These are phyloP conservation scores for Monarcha castaneiventris DNA, from an alignment of 2,113 vertebrate species.

Conservation along the genomic window DNA sequence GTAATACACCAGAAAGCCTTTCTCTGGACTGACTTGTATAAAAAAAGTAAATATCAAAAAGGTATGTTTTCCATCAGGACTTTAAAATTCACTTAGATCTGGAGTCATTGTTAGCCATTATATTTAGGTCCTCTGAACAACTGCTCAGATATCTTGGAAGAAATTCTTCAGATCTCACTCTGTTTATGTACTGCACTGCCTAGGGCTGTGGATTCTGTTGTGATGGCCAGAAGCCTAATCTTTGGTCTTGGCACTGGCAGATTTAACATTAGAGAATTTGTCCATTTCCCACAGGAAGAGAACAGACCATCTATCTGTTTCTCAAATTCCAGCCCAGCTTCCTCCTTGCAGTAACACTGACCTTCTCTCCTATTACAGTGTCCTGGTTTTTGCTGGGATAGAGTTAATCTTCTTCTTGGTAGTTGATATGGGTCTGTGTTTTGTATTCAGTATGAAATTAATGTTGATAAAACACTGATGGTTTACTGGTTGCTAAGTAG, in stretches of 20 bases:
- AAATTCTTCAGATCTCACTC: neutral
- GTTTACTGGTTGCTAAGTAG: neutral
- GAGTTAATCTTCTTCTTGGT: neutral
- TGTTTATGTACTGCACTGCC: neutral
- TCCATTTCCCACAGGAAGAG: neutral
- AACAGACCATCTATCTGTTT: neutral
- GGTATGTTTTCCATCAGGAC: rapidly evolving
- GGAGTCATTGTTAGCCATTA: neutral
- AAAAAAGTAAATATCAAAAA: neutral
- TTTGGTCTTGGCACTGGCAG: neutral
- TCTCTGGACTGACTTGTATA: neutral
- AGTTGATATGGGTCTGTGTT: neutral
- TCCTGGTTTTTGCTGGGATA: neutral
- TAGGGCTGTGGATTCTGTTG: neutral
- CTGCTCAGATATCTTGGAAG: neutral
- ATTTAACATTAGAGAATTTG: neutral
- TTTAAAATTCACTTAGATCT: neutral
- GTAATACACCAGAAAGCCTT: neutral
- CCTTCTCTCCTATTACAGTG: neutral
- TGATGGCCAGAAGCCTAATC: neutral
- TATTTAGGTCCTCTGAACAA: neutral
- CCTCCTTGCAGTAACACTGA: neutral
- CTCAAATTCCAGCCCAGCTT: neutral
- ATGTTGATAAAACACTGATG: neutral
- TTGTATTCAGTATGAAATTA: neutral